A percentile compares a stretch with the other conserved stretches of the same genome.
Evolutionary conservation across 2,797 vertebrate species (phyloP).

Genomic region (Fratercula arctica): DNA sequence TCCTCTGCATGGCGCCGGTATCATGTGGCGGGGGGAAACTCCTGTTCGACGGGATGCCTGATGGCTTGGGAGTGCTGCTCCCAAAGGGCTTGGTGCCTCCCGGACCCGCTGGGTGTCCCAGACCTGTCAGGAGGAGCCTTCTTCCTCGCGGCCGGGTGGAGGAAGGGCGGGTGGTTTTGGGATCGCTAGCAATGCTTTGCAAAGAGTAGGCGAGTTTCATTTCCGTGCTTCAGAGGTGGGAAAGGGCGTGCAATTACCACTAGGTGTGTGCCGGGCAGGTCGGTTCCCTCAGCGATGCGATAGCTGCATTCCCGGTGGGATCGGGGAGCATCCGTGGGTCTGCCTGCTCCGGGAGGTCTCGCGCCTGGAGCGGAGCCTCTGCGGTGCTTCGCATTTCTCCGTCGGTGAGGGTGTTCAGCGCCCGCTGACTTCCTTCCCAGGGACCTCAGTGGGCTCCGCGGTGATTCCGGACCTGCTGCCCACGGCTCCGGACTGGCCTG

Average conservation of each 20-base stretch:
- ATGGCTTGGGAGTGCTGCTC: background rate
- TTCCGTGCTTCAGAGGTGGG: background rate
- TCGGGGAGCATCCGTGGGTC: background rate
- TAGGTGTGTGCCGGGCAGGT: background rate
- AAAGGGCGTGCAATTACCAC: background rate
- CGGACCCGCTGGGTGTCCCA: background rate
- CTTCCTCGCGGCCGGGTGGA: background rate
- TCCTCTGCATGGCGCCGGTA: background rate
- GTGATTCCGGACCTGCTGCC: fast-evolving
- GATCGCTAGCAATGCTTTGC: background rate
- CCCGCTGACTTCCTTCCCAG: background rate
- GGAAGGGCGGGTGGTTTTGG: background rate
- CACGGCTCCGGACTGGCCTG: fast-evolving
- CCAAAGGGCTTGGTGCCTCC: slow-evolving; percentile 34
- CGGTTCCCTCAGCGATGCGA: background rate
- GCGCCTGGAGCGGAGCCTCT: fast-evolving
- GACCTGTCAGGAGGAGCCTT: background rate
- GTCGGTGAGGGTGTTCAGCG: fast-evolving
- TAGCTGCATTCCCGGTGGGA: fast-evolving
- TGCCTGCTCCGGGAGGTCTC: background rate
- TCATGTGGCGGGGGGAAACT: background rate
- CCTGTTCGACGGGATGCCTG: background rate
- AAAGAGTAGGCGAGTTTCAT: background rate
- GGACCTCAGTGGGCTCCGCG: fast-evolving
- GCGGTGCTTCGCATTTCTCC: background rate